phyloP scores from a whole-genome alignment of 2,797 vertebrate species.

The Cyprinodon diabolis region DNA sequence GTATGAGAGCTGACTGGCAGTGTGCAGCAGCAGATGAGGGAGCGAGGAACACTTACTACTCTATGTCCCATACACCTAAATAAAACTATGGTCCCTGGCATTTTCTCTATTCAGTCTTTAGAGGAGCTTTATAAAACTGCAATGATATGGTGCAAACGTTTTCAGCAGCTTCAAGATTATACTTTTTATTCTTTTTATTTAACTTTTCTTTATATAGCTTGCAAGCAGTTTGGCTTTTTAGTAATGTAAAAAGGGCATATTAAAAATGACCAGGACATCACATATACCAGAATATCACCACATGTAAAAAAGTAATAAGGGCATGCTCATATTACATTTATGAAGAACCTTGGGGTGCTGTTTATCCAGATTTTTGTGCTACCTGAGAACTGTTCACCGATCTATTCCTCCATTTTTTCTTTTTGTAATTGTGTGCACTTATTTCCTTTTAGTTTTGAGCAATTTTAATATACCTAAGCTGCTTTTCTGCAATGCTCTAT shows the following conservation, averaged over 20 bases:
- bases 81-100: not conserved
- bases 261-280: too few relatives aligned
- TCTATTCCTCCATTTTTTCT: slow-evolving; percentile 13
- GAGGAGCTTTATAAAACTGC: not conserved
- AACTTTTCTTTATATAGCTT: too few relatives aligned
- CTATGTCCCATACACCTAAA: not conserved
- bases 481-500: slow-evolving; percentile 77
- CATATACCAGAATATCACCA: too few relatives aligned
- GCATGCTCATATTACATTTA: too few relatives aligned
- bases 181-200: not conserved
- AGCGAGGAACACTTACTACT: not conserved
- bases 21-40: not conserved
- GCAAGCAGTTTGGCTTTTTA: too few relatives aligned
- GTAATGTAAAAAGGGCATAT: too few relatives aligned
- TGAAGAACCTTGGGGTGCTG: too few relatives aligned
- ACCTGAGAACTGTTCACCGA: too few relatives aligned
- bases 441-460: slow-evolving; percentile 5
- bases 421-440: slow-evolving; percentile 31
- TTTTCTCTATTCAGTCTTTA: not conserved
- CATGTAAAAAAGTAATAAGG: too few relatives aligned
- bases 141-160: not conserved
- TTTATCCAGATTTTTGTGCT: too few relatives aligned
- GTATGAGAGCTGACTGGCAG: not conserved
- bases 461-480: slow-evolving; percentile 81
- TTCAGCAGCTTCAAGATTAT: not conserved